Evolutionary conservation across 2,113 vertebrate genomes (phyloP).

Genomic region (Alosa alosa): DNA sequence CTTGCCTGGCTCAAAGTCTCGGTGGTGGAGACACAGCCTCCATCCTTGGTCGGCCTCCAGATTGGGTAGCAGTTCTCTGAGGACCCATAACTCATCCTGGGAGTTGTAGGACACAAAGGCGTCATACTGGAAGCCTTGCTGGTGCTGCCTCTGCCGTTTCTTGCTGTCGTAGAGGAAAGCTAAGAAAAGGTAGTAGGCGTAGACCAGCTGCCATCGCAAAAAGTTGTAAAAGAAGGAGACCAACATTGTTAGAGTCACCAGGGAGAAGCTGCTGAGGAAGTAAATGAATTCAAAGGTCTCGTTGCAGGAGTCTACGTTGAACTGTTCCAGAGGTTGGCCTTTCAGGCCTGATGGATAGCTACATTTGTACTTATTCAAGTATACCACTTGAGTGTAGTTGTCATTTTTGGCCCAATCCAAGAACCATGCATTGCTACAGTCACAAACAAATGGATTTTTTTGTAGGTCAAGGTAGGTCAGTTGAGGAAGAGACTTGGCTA

Average conservation of each 20-base stretch:
- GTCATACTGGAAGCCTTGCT: constrained; percentile 54
- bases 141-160: constrained; percentile 35
- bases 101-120: constrained; percentile 73
- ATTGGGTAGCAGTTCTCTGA: constrained; percentile 62
- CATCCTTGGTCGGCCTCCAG: constrained; percentile 69
- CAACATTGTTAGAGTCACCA: constrained; percentile 46
- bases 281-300: constrained; percentile 44
- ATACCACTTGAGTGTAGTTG: constrained; percentile 60
- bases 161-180: constrained; percentile 60
- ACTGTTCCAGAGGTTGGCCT: constrained; percentile 47
- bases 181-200: constrained; percentile 65
- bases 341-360: constrained; percentile 56
- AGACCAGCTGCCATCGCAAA: constrained; percentile 62
- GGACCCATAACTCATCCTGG: constrained; percentile 68
- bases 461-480: constrained; percentile 62
- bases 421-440: constrained; percentile 64
- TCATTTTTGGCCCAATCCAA: constrained; percentile 44
- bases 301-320: constrained; percentile 44
- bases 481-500: constrained; percentile 47
- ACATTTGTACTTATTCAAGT: constrained; percentile 62
- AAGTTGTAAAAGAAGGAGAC: constrained; percentile 60
- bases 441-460: constrained; percentile 63
- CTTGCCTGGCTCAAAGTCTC: constrained; percentile 72
- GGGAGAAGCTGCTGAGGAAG: constrained; percentile 48
- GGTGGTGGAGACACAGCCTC: constrained; percentile 74